Conservation (phyloP, 2,888 invertebrate genomes). For the Melieria picta region DNA sequence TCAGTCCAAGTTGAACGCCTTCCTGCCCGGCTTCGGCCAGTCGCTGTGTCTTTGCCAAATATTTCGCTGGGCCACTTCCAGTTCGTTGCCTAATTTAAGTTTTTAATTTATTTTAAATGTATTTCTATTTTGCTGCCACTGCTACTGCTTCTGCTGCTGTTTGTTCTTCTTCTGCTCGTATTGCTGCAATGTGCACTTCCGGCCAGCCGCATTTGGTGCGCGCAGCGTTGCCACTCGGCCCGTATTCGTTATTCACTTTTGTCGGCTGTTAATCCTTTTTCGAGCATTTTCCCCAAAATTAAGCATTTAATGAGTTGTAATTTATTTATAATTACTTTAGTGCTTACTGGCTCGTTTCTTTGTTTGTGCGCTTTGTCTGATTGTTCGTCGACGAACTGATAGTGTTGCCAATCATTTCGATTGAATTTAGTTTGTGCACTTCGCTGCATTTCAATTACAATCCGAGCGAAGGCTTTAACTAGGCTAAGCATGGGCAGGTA, state of each 20-base stretch:
- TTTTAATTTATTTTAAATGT: constrained; percentile 20
- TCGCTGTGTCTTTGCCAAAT: not conserved
- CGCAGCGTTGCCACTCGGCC: too few species aligned
- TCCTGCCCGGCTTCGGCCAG: too few species aligned
- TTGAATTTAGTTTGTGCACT: too few species aligned
- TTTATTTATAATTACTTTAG: constrained; percentile 31
- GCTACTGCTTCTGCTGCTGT: constrained; percentile 16
- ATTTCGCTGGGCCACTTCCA: constrained; percentile 11
- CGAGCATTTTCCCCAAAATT: constrained; percentile 27
- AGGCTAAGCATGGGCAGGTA: too few species aligned
- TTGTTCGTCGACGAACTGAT: constrained; percentile 16
- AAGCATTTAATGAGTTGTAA: constrained; percentile 36
- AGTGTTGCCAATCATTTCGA: constrained; percentile 18
- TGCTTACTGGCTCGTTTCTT: constrained; percentile 2
- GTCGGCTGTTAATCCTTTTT: constrained; percentile 23
- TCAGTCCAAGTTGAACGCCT: too few species aligned
- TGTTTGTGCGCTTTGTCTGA: not conserved
- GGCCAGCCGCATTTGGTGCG: too few species aligned
- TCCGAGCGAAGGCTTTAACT: too few species aligned
- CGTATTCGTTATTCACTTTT: constrained; percentile 22
- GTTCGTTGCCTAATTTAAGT: constrained; percentile 21
- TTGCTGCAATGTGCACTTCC: too few species aligned
- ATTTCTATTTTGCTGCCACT: constrained; percentile 13
- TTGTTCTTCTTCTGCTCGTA: not conserved
- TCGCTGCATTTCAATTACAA: too few species aligned